Evolutionary conservation across 2,797 vertebrate species (phyloP), one percentile per base, ranked within the genome.

Genomic region (Lycodopsis pacificus): DNA sequence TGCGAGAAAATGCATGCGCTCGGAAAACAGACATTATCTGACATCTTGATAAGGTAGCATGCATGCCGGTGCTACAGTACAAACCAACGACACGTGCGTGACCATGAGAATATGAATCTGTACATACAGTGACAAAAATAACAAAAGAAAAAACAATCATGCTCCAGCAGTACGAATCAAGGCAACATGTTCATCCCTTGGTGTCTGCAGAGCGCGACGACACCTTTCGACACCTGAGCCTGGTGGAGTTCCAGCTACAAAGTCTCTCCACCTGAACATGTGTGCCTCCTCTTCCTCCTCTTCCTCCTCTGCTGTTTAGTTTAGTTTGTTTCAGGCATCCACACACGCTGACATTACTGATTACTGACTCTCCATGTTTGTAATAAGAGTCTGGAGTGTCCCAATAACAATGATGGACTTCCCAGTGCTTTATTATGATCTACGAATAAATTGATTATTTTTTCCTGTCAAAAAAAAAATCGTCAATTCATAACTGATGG

Each of bases 41-140:
- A 67, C 7, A 88, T 87, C 80, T 84, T 86, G 89, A 88, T 92
- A 86, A 85, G 73, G 70, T 36, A 38, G 51, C 48, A 1, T 15
- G 59, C 64, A 46, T 63, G 63, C 65, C 62, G 22, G 27, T 64
- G 63, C 46, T 42, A 2, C 40, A 48, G 53, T 17, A 67, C 12
- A 65, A 63, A 36, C 49, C 34, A 22, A 73, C 32, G 25, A 65
- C 25, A 25, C 20, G 0, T 69, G 77, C 57, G 71, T 30, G 64
- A 32, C 32, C 42, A 32, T 32, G 34, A 80, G 6, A 59, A 19
- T 2, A 34, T 48, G 30, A 63, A 74, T 17, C 30, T 53, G 27
- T 27, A 13, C 38, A 30, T 10, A 58, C 65, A 53, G 34, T 44
- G 11, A 72, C n/a, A 62, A 36, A 36, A 25, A 20, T 3, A 4